Evolutionary conservation across 2,888 invertebrate species (phyloP).

Genomic region (Latrodectus hesperus): DNA sequence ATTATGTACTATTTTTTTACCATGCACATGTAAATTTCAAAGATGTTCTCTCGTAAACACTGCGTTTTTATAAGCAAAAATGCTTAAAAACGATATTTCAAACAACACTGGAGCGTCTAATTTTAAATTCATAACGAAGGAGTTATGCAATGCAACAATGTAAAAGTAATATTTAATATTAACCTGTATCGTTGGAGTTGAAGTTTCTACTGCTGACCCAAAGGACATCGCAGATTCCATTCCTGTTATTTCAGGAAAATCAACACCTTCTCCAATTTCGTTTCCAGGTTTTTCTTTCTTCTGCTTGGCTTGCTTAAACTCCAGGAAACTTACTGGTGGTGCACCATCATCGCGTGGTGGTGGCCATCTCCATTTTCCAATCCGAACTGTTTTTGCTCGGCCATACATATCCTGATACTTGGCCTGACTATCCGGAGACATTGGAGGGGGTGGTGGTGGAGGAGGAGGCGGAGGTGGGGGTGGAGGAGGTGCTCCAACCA

Average conservation of each 20-base stretch:
- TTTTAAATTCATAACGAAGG: too few species aligned
- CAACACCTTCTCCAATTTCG: conserved; percentile 8
- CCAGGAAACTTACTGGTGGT: conserved; percentile 81
- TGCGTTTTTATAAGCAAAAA: too few species aligned
- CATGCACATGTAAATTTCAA: too few species aligned
- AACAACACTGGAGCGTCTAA: too few species aligned
- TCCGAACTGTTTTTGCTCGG: conserved; percentile 93
- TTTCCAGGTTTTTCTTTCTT: conserved; percentile 19
- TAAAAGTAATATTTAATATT: not conserved
- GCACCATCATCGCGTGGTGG: conserved; percentile 81
- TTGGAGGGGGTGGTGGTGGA: conserved; percentile 87
- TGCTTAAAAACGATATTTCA: too few species aligned
- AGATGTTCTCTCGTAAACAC: too few species aligned
- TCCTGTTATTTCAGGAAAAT: conserved; percentile 39
- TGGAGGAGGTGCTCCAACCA: conserved; percentile 46
- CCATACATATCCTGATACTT: conserved; percentile 84
- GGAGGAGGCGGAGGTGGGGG: conserved; percentile 79
- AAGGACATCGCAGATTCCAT: conserved; percentile 16
- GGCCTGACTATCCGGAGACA: conserved; percentile 67
- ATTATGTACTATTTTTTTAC: too few species aligned
- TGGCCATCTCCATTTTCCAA: conserved; percentile 96
- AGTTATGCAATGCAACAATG: too few species aligned
- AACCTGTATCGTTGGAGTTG: not conserved
- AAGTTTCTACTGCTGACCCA: conserved; percentile 1
- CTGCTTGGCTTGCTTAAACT: conserved; percentile 80